Conservation (phyloP, 2,888 invertebrate genomes). For the Drosophila koepferae region DNA sequence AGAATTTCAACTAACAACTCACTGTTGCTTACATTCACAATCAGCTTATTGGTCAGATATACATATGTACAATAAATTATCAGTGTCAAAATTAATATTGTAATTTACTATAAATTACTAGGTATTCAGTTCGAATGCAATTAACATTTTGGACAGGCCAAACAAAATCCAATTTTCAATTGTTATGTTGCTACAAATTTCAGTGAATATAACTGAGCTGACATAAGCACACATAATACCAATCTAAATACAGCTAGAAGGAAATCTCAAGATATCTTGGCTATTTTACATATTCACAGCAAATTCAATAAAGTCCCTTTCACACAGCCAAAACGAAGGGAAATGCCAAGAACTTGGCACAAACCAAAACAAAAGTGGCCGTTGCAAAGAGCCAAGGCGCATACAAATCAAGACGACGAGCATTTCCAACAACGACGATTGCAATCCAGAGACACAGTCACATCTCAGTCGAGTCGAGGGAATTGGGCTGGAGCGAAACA, state of each 20-base stretch:
- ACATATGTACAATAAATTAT: neutral
- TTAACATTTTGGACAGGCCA: neutral
- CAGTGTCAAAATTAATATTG: neutral
- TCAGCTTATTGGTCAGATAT: neutral
- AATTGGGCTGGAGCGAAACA: conserved; percentile 35
- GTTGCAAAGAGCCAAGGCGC: conserved; percentile 63
- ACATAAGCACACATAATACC: conserved; percentile 21
- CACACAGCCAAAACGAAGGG: conserved; percentile 43
- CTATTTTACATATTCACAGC: conserved; percentile 51
- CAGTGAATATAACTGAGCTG: conserved; percentile 14
- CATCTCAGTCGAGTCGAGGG: conserved; percentile 48
- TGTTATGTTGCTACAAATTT: conserved; percentile 32
- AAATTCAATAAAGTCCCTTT: conserved; percentile 60
- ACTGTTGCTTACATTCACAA: neutral
- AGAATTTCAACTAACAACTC: neutral
- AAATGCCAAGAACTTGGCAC: conserved; percentile 56
- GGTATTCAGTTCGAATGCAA: neutral
- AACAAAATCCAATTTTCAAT: neutral
- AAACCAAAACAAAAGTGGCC: conserved; percentile 70
- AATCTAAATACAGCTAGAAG: conserved; percentile 22
- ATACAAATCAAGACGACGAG: conserved; percentile 68
- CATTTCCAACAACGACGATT: conserved; percentile 30
- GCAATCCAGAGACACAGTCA: conserved; percentile 43
- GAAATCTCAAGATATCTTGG: conserved; percentile 41
- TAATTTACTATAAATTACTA: neutral